These are phyloP conservation scores for Bradypodion ventrale DNA, from an alignment of 2,797 vertebrate species.

Conservation along the genomic window DNA sequence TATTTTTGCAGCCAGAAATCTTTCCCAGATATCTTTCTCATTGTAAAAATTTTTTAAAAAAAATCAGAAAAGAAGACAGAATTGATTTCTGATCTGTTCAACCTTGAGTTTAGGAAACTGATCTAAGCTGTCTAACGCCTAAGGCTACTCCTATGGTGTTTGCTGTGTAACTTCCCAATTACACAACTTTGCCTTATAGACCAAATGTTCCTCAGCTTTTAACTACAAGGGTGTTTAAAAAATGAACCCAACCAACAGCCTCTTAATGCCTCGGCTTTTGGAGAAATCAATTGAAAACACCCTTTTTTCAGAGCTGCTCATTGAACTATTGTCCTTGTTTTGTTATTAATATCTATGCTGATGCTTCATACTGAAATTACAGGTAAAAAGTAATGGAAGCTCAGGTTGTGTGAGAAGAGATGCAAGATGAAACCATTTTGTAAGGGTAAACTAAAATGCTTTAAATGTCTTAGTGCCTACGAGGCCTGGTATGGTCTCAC, in stretches of 20 bases:
- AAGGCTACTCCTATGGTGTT: background rate
- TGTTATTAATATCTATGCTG: constrained; percentile 11
- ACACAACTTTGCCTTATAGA: background rate
- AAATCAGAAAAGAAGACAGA: background rate
- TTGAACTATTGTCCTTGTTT: constrained; percentile 12
- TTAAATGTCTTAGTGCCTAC: background rate
- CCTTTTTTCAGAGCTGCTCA: too few relatives aligned
- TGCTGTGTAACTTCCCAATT: background rate
- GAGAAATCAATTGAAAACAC: constrained; percentile 38
- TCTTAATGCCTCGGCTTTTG: constrained; percentile 7
- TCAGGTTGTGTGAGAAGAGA: background rate
- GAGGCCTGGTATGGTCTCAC: background rate
- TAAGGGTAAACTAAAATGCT: background rate
- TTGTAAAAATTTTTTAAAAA: too few relatives aligned
- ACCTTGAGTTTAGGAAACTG: background rate
- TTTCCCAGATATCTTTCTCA: background rate
- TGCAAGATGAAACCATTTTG: background rate
- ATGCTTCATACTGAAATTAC: background rate
- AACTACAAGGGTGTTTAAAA: constrained; percentile 2
- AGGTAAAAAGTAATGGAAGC: background rate
- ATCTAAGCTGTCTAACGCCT: background rate
- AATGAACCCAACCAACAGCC: background rate
- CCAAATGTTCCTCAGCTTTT: constrained; percentile 17
- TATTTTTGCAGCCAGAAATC: background rate
- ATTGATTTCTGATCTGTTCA: background rate